Conservation (phyloP, 2,888 invertebrate species). For the Volucella inanis region DNA sequence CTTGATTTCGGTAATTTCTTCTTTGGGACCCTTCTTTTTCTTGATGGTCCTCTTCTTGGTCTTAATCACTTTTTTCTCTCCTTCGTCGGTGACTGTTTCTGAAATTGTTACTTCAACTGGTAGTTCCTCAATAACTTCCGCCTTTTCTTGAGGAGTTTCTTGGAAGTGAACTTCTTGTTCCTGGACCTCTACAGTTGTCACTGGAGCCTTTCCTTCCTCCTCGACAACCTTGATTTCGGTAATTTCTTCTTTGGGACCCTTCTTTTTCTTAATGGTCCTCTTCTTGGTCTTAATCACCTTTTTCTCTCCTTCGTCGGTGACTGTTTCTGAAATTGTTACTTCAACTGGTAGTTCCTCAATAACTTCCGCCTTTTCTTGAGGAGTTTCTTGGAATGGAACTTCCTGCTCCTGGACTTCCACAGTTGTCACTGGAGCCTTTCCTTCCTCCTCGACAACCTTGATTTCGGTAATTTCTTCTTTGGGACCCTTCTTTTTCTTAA, state of each 20-base stretch:
- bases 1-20: slow-evolving; percentile 80
- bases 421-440: slow-evolving; percentile 79
- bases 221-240: slow-evolving; percentile 79
- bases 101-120: slow-evolving; percentile 77
- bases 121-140: slow-evolving; percentile 74
- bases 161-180: slow-evolving; percentile 78
- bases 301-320: slow-evolving; percentile 77
- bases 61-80: slow-evolving; percentile 79
- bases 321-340: slow-evolving; percentile 81
- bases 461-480: slow-evolving; percentile 83
- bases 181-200: slow-evolving; percentile 78
- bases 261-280: slow-evolving; percentile 69
- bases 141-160: slow-evolving; percentile 72
- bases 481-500: slow-evolving; percentile 77
- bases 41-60: slow-evolving; percentile 80
- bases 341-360: slow-evolving; percentile 80
- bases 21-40: slow-evolving; percentile 77
- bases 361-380: slow-evolving; percentile 72
- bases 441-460: slow-evolving; percentile 81
- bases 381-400: slow-evolving; percentile 76
- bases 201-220: slow-evolving; percentile 78
- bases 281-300: slow-evolving; percentile 80
- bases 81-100: slow-evolving; percentile 78
- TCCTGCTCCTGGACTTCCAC: slow-evolving; percentile 76
- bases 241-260: slow-evolving; percentile 76